A percentile compares a stretch with the other conserved stretches of the same genome.
phyloP scores from a whole-genome alignment of 2,888 invertebrate species.

The Agrotis exclamationis region DNA sequence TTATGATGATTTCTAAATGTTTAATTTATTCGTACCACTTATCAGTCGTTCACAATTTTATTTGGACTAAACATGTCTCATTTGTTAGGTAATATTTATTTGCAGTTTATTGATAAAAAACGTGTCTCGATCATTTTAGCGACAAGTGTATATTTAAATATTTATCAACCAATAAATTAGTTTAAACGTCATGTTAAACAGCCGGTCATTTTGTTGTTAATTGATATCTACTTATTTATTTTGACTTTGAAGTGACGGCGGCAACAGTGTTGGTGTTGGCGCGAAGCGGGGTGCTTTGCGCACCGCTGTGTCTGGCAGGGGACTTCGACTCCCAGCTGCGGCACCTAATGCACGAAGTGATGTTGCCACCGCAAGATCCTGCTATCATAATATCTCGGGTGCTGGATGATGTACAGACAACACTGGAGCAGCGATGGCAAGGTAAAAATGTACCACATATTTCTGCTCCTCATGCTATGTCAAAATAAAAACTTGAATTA shows the following conservation, averaged over 20 bases:
- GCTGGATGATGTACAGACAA: slow-evolving; percentile 12
- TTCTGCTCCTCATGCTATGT: no score
- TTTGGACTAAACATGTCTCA: background rate
- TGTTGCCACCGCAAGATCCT: background rate
- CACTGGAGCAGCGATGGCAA: slow-evolving; percentile 23
- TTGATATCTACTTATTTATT: background rate
- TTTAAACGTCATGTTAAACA: no score
- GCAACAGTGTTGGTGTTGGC: background rate
- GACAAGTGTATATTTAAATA: no score
- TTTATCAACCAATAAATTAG: no score
- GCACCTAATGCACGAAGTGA: background rate
- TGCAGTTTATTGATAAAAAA: no score
- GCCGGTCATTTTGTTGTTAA: no score
- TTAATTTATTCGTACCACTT: no score
- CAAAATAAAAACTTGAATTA: no score
- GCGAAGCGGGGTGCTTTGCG: background rate
- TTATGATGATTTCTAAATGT: no score
- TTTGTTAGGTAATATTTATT: background rate
- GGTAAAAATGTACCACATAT: background rate
- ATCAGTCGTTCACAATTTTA: no score
- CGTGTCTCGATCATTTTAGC: no score
- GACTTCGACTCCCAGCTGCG: slow-evolving; percentile 39
- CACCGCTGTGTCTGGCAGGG: slow-evolving; percentile 9
- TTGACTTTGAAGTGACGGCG: slow-evolving; percentile 2
- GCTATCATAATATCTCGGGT: background rate